Evolutionary conservation across 2,113 vertebrate species (phyloP).

Genomic region (Ameiurus melas): DNA sequence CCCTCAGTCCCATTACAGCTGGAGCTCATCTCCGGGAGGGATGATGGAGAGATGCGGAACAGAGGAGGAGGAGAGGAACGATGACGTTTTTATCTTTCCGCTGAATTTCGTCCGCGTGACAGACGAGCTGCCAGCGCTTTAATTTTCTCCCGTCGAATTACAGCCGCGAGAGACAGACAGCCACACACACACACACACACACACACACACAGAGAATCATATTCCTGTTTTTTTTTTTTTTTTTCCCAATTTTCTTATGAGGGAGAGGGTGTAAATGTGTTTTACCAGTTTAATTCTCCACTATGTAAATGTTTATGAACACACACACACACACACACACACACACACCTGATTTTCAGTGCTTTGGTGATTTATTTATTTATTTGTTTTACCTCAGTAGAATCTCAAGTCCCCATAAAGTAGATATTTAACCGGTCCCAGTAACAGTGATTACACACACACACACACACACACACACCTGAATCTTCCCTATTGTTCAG

Average conservation of each 20-base stretch:
- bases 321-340: background rate
- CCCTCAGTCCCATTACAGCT: slow-evolving; percentile 19
- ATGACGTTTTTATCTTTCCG: slow-evolving; percentile 83
- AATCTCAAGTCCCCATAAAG: background rate
- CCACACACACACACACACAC: slow-evolving; percentile 39
- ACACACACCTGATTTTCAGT: background rate
- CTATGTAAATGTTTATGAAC: background rate
- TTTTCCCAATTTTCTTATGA: background rate
- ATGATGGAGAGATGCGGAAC: slow-evolving; percentile 37
- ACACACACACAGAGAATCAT: slow-evolving; percentile 32
- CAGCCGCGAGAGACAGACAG: slow-evolving; percentile 63
- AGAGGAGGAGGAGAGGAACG: slow-evolving; percentile 43
- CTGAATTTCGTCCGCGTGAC: slow-evolving; percentile 81
- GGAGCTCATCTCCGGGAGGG: slow-evolving; percentile 38
- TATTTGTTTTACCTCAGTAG: background rate
- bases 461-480: background rate
- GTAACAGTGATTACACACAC: background rate
- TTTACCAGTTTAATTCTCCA: background rate
- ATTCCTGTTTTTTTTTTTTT: background rate
- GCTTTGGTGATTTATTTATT: background rate
- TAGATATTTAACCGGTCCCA: background rate
- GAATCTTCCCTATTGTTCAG: background rate
- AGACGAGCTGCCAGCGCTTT: slow-evolving; percentile 81
- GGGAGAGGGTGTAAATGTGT: background rate
- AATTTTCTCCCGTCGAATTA: slow-evolving; percentile 86